Base-by-base conservation (phyloP, 64 coral and sea anemone species). In the Anthopleura sola region DNA sequence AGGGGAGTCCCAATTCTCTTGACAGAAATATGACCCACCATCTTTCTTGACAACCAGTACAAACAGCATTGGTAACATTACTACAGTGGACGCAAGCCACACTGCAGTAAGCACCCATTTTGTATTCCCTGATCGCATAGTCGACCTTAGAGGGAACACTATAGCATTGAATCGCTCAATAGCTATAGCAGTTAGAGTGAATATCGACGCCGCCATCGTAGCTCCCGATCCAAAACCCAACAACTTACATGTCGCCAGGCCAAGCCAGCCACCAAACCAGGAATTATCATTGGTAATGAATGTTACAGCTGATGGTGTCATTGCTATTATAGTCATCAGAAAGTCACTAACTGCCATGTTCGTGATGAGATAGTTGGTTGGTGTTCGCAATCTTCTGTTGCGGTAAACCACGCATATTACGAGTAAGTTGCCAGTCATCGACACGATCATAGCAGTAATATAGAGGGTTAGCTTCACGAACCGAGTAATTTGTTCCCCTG, bases 341-440 rank as follows among this genome's bases (percentile, higher is more conserved):
- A 90, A 55, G 75, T 90, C 88, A 32, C 88, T 85, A 31, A 90
- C 82, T 40, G 88, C 88, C 88, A 90, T 90, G 54, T 90, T 90
- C 9, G 75, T 74, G 5, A 90, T 90, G 11, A 90, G 88, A 16
- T 85, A 90, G 82, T 90, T 90, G 11, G 88, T 90, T 84, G 88
- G 49, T 11, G 88, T 84, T 29, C 62, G 46, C 44, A 90, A 74
- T 23, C 82, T 3, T 28, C 88, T 84, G 36, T 85, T 82, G 48
- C 60, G 82, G 51, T 78, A 90, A 77, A 90, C 49, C 17, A 85
- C 75, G 18, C 88, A 84, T 24, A 85, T 78, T 6, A 90, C 81
- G 49, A 78, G 53, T 1, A 75, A 37, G 37, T 90, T 90, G 39
- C 88, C 88, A 78, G 66, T 53, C 31, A 90, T 10, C 33, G 88